Evolutionary conservation across 2,888 invertebrate genomes (phyloP).

Genomic region (Chymomyza amoena): DNA sequence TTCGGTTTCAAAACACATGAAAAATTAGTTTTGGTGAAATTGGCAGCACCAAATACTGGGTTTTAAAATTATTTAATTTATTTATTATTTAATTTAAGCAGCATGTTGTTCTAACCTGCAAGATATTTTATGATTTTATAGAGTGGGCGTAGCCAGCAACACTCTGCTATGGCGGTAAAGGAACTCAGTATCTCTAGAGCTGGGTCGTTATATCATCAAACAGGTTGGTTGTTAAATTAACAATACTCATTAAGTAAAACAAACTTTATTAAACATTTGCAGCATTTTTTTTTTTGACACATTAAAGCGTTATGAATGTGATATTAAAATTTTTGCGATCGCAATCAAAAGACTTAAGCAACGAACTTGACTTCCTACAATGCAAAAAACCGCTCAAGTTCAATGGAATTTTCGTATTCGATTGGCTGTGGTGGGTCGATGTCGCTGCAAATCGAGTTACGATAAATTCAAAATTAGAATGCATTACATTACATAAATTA

Average conservation of each 20-base stretch:
- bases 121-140: no score
- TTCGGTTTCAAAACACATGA: no score
- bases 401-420: conserved; percentile 17
- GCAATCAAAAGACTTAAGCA: conserved; percentile 60
- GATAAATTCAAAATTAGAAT: conserved; percentile 41
- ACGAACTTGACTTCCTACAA: conserved; percentile 59
- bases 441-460: conserved; percentile 24
- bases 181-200: no score
- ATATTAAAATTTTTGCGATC: conserved; percentile 2
- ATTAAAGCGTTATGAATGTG: background rate
- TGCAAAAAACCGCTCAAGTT: conserved; percentile 19
- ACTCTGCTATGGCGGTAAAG: no score
- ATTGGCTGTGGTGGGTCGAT: background rate
- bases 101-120: no score
- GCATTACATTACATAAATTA: conserved; percentile 41
- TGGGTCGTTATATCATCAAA: background rate
- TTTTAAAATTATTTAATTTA: no score
- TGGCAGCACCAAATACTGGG: no score
- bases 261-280: background rate
- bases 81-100: no score
- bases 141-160: no score
- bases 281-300: background rate
- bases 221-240: background rate
- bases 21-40: no score
- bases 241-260: background rate